phyloP scores from a whole-genome alignment of 2,888 invertebrate genomes.

The Schizaphis graminum region DNA sequence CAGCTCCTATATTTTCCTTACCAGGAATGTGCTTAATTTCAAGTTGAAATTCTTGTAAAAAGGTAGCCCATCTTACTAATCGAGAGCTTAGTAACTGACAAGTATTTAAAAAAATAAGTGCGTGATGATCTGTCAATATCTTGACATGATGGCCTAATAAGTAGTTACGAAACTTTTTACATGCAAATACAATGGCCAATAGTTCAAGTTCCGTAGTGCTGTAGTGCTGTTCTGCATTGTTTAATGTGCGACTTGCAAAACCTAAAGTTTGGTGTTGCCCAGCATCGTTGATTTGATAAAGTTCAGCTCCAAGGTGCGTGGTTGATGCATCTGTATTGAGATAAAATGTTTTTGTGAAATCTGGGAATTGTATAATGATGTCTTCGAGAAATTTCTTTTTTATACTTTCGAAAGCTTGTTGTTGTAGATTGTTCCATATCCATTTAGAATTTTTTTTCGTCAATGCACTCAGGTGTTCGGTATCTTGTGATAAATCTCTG shows the following conservation, averaged over 20 bases:
- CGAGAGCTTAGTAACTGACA: not conserved
- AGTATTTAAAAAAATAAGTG: not conserved
- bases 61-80: not conserved
- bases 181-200: slow-evolving; percentile 32
- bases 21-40: not conserved
- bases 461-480: not conserved
- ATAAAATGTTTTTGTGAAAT: not conserved
- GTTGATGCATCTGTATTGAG: not conserved
- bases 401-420: not conserved
- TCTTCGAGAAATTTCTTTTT: not conserved
- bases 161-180: slow-evolving; percentile 36
- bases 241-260: slow-evolving; percentile 1
- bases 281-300: not conserved
- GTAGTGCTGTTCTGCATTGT: not conserved
- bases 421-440: not conserved
- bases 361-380: too few species aligned
- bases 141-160: not conserved
- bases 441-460: not conserved
- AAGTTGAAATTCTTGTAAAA: slow-evolving; percentile 22
- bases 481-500: not conserved
- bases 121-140: slow-evolving; percentile 47
- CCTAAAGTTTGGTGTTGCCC: not conserved
- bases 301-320: not conserved
- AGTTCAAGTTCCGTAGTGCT: slow-evolving; percentile 44
- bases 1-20: slow-evolving; percentile 16